Evolutionary conservation across 2,888 invertebrate genomes (phyloP), one percentile per base, ranked within the genome.

Genomic region (Pyrgus malvae): DNA sequence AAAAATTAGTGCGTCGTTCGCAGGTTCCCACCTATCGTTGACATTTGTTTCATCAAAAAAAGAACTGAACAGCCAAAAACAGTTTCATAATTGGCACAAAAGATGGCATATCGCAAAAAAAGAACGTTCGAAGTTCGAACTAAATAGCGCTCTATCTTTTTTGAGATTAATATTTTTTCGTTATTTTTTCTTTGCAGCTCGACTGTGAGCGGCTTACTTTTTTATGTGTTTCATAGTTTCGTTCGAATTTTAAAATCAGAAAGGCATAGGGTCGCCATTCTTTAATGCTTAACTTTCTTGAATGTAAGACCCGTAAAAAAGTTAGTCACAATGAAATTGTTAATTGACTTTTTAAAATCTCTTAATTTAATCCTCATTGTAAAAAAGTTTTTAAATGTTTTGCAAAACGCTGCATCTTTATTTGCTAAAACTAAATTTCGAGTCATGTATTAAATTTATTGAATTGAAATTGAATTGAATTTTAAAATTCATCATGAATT

Each of bases 41-140:
- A 76, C 72, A 76, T 68, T 63, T 57, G 59, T 58, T 70, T 70
- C 61, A 67, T 62, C 40, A 66, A 67, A 70, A 72, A 76, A 65
- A 61, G 48, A 59, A 42, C 53, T 70, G 76, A 79, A 79, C 74
- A 66, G 69, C 66, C 65, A 63, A 72, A 77, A 74, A 74, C 68
- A 66, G 70, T 72, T 74, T 79, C 73, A 81, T 87, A 89, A 88
- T 88, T 88, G 87, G 85, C 88, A 89, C 85, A 89, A 88, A 84
- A 83, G 86, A 84, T 78, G 64, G 72, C 72, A 72, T 78, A 83
- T 80, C 79, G 77, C 76, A 78, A 72, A 83, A 83, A 81, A 75
- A 74, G 72, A n/a, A n/a, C n/a, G n/a, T n/a, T n/a, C n/a, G n/a
- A 67, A 72, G 67, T 67, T 70, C 73, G 70, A 72, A 79, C 77